Percentiles rank a stretch among this genome's conserved stretches.
Conservation (phyloP, 2,888 invertebrate species). For the Tiphia femorata region DNA sequence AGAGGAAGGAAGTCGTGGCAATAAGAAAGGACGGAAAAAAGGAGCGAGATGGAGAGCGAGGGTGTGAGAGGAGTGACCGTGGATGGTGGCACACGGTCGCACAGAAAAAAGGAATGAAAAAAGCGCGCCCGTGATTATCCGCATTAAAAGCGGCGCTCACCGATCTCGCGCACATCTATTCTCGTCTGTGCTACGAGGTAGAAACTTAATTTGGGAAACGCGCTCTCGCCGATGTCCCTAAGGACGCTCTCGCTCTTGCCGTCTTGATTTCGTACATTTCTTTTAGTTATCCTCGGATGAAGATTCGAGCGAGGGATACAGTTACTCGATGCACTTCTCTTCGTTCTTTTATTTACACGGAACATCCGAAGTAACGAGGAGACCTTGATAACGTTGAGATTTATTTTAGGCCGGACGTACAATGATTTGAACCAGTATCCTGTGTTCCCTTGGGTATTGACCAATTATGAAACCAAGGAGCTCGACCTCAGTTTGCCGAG, state of each 20-base stretch:
- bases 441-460: constrained; percentile 99
- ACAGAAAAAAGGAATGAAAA: constrained; percentile 5
- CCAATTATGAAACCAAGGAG: constrained; percentile 97
- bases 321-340: too few species aligned
- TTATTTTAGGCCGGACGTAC: constrained; percentile 91
- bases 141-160: constrained; percentile 32
- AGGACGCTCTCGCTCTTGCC: background rate
- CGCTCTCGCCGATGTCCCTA: too few species aligned
- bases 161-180: constrained; percentile 31
- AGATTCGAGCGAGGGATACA: too few species aligned
- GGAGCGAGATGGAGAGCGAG: background rate
- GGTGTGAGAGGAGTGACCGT: constrained; percentile 33
- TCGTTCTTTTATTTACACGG: too few species aligned
- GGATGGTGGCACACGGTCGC: constrained; percentile 13
- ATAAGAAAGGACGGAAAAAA: background rate
- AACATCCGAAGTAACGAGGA: too few species aligned
- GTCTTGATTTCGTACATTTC: background rate
- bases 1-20: background rate
- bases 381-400: constrained; percentile 7
- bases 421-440: constrained; percentile 99
- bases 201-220: background rate
- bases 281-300: background rate
- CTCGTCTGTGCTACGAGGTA: constrained; percentile 1
- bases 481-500: constrained; percentile 95
- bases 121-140: constrained; percentile 36